phyloP scores from a whole-genome alignment of 1,140 invertebrate genomes.

The Phymastichus coffea region DNA sequence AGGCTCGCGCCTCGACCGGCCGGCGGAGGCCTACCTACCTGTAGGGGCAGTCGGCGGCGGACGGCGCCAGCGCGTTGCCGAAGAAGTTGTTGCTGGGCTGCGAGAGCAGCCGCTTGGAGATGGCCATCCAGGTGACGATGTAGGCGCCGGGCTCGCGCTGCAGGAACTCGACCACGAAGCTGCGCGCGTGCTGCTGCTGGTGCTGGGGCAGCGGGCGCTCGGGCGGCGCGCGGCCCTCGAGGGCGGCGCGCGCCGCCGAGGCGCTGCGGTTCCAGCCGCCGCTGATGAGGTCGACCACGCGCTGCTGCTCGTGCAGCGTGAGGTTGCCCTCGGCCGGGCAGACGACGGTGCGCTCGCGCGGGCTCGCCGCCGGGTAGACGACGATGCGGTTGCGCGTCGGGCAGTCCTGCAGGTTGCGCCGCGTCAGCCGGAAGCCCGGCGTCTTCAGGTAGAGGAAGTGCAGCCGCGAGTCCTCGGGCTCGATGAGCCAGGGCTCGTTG shows the following conservation, averaged over 20 bases:
- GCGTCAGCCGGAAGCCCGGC: slow-evolving; percentile 63
- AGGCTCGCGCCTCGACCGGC: not conserved
- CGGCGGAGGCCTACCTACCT: slow-evolving; percentile 57
- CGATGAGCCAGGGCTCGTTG: slow-evolving; percentile 77
- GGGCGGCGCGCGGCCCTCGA: slow-evolving; percentile 42
- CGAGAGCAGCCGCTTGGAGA: slow-evolving; percentile 67
- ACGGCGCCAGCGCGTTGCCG: slow-evolving; percentile 61
- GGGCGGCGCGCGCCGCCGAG: slow-evolving; percentile 31
- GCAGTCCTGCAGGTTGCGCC: slow-evolving; percentile 59
- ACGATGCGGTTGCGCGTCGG: slow-evolving; percentile 71
- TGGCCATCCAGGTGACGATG: slow-evolving; percentile 75
- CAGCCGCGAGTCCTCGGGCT: slow-evolving; percentile 68
- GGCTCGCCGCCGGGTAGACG: slow-evolving; percentile 68
- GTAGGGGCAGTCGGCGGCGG: slow-evolving; percentile 65
- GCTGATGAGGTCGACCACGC: slow-evolving; percentile 70
- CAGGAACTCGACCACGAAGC: slow-evolving; percentile 71
- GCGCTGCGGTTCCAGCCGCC: slow-evolving; percentile 67
- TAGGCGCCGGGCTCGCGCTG: slow-evolving; percentile 71
- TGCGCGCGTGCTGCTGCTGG: slow-evolving; percentile 60
- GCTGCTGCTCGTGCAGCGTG: slow-evolving; percentile 34
- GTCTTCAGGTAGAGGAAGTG: slow-evolving; percentile 73
- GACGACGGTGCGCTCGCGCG: slow-evolving; percentile 63
- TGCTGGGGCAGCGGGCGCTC: not conserved
- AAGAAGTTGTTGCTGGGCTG: slow-evolving; percentile 43
- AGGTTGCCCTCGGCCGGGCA: slow-evolving; percentile 59